Percentiles rank a stretch among this genome's conserved stretches.
These are phyloP conservation scores for Rhopalosiphum padi DNA, from an alignment of 1,140 invertebrate genomes.

Conservation along the genomic window DNA sequence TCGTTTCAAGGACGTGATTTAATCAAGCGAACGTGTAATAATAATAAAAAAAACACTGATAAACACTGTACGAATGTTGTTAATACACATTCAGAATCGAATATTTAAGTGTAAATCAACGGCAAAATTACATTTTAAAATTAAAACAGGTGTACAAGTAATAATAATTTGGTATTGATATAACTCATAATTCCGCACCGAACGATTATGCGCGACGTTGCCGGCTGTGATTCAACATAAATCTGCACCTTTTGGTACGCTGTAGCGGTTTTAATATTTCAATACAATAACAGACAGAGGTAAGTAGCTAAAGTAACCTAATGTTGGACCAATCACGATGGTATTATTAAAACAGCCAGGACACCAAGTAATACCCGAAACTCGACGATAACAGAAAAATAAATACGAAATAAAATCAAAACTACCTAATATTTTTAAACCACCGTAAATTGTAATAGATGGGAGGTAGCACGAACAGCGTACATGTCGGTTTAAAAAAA, in stretches of 20 bases:
- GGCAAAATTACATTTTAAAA: neutral
- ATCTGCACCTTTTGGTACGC: neutral
- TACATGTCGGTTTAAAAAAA: too few relatives aligned
- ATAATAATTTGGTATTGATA: neutral
- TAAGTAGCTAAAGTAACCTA: neutral
- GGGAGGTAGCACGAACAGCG: too few relatives aligned
- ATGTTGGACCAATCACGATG: neutral
- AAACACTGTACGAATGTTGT: neutral
- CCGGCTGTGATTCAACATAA: neutral
- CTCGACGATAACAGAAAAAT: too few relatives aligned
- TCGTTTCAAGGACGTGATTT: neutral
- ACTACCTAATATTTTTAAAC: neutral
- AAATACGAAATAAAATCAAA: neutral
- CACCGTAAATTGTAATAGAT: neutral
- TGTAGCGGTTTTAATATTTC: neutral
- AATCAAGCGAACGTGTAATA: neutral
- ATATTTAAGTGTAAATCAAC: neutral
- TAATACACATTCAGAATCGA: neutral
- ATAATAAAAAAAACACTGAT: neutral
- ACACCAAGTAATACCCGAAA: neutral
- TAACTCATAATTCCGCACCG: neutral
- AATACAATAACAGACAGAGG: neutral
- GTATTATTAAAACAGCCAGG: neutral
- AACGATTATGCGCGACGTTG: neutral
- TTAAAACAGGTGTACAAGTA: neutral